Base-by-base conservation (phyloP, 2,888 invertebrate genomes). In the Drosophila siamana region DNA sequence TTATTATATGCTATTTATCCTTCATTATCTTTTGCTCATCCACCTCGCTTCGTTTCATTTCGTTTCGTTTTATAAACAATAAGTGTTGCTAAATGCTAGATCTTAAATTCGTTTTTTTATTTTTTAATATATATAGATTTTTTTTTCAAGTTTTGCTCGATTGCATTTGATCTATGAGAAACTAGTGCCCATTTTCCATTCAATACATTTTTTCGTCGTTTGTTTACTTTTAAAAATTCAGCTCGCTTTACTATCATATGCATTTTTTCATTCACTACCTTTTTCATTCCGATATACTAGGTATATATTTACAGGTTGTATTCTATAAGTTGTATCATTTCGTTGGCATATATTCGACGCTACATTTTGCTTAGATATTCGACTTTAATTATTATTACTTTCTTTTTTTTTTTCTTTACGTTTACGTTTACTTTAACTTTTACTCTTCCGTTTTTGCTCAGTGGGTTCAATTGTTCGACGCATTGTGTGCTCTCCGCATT, bases 91-190 rank as follows among this genome's bases (percentile, higher is more conserved):
- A 89, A 88, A 83, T 78, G 81, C 83, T 88, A 83, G 46, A 79
- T 70, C 89, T 89, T 89, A 88, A 88, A 88, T 88, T 88, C 90
- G 90, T 86, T 78, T 85, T 80, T 69, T 57, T 63, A 38, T 61
- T 51, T 54, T 61, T 62, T 26, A 26, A 40, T 52, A 60, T 61
- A 40, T 54, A 19, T 19, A n/a, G n/a, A n/a, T 52, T 74, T 33
- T n/a, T 33, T n/a, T 33, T n/a, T 28, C 36, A 38, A 41, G 40
- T 48, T 66, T 73, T 56, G 56, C 48, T 78, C 62, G 74, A 69
- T 78, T 73, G 73, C 78, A 69, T 69, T 69, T 69, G 61, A 68
- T 78, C 75, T 65, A 67, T 79, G 63, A 78, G 60, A 74, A 69
- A 78, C 80, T 76, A 70, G 69, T 67, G 64, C 69, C 66, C 33